A percentile compares a stretch with the other conserved stretches of the same genome.
Conservation (phyloP, 1,140 invertebrate genomes). For the Portunus trituberculatus region DNA sequence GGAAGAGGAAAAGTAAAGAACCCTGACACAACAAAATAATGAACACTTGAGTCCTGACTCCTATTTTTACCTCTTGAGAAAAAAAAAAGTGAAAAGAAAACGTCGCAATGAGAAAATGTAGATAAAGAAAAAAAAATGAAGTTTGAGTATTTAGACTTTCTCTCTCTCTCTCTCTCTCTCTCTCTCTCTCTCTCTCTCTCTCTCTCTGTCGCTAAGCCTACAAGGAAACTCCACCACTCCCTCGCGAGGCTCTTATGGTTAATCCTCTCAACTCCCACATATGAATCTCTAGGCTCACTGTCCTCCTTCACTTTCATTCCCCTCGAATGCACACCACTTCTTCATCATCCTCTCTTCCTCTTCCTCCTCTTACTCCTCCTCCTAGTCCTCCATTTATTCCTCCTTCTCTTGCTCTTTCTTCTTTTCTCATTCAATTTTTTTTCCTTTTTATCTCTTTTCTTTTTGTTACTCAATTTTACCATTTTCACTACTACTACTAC, state of each 20-base stretch:
- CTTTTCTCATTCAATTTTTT: too few species aligned
- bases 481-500: too few species aligned
- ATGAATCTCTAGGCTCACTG: slow-evolving; percentile 3
- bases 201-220: not conserved
- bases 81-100: too few species aligned
- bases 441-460: too few species aligned
- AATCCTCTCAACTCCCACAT: not conserved
- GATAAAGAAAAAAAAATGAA: too few species aligned
- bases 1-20: not conserved
- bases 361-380: not conserved
- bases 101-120: too few species aligned
- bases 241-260: not conserved
- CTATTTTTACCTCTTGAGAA: too few species aligned
- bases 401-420: not conserved
- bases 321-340: not conserved
- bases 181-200: not conserved
- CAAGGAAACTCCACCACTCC: not conserved
- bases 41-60: not conserved
- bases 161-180: slow-evolving; percentile 20
- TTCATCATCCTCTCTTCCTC: not conserved
- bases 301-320: not conserved
- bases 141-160: not conserved
- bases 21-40: not conserved
- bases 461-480: too few species aligned
- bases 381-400: not conserved